A percentile compares a stretch with the other conserved stretches of the same genome.
phyloP scores from a whole-genome alignment of 1,140 invertebrate genomes.

The Nymphalis io region DNA sequence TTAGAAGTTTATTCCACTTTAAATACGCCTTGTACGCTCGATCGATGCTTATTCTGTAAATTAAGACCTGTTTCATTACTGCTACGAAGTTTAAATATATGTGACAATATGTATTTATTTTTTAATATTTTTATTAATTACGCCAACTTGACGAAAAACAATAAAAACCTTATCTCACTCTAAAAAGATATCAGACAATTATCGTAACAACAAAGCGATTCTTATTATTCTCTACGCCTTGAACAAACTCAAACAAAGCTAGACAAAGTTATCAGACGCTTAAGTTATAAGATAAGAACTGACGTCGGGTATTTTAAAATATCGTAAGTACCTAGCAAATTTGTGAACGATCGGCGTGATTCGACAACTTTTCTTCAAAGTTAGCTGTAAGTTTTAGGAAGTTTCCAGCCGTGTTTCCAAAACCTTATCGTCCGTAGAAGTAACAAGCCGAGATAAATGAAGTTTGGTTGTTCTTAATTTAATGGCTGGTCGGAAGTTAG shows the following conservation, averaged over 20 bases:
- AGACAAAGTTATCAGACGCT: conserved; percentile 29
- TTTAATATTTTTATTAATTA: background rate
- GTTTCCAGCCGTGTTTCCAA: conserved; percentile 66
- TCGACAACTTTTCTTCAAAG: conserved; percentile 68
- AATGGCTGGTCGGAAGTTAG: conserved; percentile 69
- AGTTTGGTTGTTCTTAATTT: conserved; percentile 77
- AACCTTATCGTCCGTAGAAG: conserved; percentile 74
- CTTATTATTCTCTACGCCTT: conserved; percentile 25
- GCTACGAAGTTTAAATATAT: too few species aligned
- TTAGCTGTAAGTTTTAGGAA: conserved; percentile 62
- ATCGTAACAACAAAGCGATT: conserved; percentile 29
- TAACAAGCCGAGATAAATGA: conserved; percentile 77
- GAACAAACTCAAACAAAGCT: conserved; percentile 29
- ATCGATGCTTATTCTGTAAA: conserved; percentile 43
- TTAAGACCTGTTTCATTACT: conserved; percentile 19
- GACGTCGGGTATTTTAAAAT: conserved; percentile 69
- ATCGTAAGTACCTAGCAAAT: conserved; percentile 71
- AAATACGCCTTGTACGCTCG: conserved; percentile 44
- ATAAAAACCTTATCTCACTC: conserved; percentile 2
- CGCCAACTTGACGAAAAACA: background rate
- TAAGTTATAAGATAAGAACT: conserved; percentile 58
- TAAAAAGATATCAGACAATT: conserved; percentile 22
- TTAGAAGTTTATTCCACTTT: conserved; percentile 66
- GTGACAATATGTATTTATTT: background rate
- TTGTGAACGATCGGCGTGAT: conserved; percentile 74